Conservation (phyloP, 2,113 vertebrate species). For the Myotis brandtii region DNA sequence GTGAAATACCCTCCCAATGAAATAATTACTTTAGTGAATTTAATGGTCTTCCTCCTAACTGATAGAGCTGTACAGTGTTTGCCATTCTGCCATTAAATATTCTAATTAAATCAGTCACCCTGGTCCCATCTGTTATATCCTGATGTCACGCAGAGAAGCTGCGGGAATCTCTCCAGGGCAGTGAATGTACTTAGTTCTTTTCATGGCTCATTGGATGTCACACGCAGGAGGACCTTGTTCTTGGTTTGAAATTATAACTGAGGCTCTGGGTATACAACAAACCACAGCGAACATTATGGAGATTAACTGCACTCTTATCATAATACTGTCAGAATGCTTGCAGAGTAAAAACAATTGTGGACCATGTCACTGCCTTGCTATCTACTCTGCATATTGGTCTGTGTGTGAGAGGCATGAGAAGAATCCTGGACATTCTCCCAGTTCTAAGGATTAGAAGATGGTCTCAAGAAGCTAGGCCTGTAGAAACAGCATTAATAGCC, state of each 20-base stretch:
- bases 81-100: constrained; percentile 87
- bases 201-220: constrained; percentile 86
- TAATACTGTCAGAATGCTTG: not conserved
- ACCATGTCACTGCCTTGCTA: not conserved
- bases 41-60: constrained; percentile 83
- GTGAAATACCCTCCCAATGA: constrained; percentile 82
- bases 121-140: constrained; percentile 87
- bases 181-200: constrained; percentile 82
- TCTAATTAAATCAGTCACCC: constrained; percentile 90
- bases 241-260: constrained; percentile 79
- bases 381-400: too few relatives aligned
- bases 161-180: constrained; percentile 86
- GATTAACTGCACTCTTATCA: not conserved
- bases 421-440: not conserved
- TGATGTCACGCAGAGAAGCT: constrained; percentile 81
- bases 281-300: not conserved
- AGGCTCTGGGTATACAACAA: constrained; percentile 19
- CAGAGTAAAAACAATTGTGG: not conserved
- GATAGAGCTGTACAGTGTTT: constrained; percentile 83
- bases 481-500: accelerated
- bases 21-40: constrained; percentile 86
- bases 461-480: not conserved
- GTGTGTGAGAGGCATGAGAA: not conserved
- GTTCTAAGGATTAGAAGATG: accelerated
- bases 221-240: constrained; percentile 82